Conservation (phyloP, 1,140 invertebrate genomes). For the Pristionchus pacificus region DNA sequence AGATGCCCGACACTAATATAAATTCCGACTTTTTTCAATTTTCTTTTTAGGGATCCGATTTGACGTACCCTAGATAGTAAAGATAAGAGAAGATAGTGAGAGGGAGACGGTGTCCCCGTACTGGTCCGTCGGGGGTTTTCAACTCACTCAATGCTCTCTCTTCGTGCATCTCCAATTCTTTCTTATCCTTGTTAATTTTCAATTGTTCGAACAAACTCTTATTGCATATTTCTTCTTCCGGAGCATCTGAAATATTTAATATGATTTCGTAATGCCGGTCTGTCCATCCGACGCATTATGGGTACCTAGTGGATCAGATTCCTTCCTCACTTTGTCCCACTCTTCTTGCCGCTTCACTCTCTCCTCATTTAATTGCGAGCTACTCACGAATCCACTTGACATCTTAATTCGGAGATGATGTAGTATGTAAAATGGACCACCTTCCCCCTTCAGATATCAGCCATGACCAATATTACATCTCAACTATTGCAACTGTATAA, state of each 20-base stretch:
- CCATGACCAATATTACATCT: too few relatives aligned
- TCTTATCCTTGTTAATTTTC: conserved; percentile 82
- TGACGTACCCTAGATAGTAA: too few relatives aligned
- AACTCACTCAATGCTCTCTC: conserved; percentile 78
- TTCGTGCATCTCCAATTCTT: conserved; percentile 87
- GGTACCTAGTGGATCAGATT: conserved; percentile 79
- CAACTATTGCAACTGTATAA: too few relatives aligned
- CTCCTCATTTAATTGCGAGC: conserved; percentile 72
- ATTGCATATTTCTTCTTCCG: conserved; percentile 68
- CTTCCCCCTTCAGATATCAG: too few relatives aligned
- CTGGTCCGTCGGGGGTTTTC: too few relatives aligned
- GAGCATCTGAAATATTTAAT: conserved; percentile 65
- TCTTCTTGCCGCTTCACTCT: conserved; percentile 77
- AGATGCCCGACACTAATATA: too few relatives aligned
- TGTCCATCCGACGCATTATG: conserved; percentile 23
- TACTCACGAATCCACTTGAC: conserved; percentile 28
- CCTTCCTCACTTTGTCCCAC: conserved; percentile 85
- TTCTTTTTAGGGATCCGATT: too few relatives aligned
- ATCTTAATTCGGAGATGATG: conserved; percentile 1
- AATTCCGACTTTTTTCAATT: too few relatives aligned
- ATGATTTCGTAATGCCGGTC: conserved; percentile 17
- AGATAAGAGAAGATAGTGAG: too few relatives aligned
- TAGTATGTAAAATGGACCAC: too few relatives aligned
- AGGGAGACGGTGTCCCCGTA: too few relatives aligned
- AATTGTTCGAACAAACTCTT: conserved; percentile 80